These are phyloP conservation scores for Oryzias javanicus DNA, from an alignment of 2,113 vertebrate genomes.

Conservation along the genomic window DNA sequence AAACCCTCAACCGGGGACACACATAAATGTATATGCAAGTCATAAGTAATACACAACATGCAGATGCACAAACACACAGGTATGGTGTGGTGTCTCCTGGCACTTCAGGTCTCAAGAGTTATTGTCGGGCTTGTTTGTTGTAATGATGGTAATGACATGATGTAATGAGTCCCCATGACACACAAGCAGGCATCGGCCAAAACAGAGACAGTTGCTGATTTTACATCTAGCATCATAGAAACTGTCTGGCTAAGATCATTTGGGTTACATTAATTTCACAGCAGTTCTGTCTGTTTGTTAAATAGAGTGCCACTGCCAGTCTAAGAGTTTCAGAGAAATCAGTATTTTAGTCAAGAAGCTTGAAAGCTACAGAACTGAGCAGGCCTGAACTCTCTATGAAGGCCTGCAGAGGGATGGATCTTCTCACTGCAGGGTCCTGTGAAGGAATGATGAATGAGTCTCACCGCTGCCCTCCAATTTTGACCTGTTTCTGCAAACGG, in stretches of 20 bases:
- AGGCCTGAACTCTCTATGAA: no score
- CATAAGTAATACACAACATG: not conserved
- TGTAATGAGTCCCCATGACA: slow-evolving; percentile 52
- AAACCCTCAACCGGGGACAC: not conserved
- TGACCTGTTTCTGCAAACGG: not conserved
- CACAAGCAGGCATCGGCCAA: slow-evolving; percentile 14
- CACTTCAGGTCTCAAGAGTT: slow-evolving; percentile 21
- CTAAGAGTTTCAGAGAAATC: no score
- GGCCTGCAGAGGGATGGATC: no score
- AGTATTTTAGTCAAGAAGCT: no score
- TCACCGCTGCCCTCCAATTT: not conserved
- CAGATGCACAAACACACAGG: not conserved
- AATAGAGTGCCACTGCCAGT: no score
- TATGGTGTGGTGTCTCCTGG: no score
- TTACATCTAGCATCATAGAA: not conserved
- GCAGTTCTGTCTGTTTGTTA: no score
- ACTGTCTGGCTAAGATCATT: not conserved
- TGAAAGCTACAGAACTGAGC: no score
- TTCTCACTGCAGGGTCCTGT: no score
- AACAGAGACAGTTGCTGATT: no score
- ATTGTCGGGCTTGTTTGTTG: slow-evolving; percentile 55
- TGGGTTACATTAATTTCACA: not conserved
- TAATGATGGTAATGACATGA: slow-evolving; percentile 66
- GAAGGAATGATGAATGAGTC: no score
- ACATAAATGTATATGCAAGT: not conserved